Percentiles rank a stretch among this genome's conserved stretches.
Evolutionary conservation across 2,113 vertebrate species (phyloP).

Genomic region (Stigmatopora nigra): DNA sequence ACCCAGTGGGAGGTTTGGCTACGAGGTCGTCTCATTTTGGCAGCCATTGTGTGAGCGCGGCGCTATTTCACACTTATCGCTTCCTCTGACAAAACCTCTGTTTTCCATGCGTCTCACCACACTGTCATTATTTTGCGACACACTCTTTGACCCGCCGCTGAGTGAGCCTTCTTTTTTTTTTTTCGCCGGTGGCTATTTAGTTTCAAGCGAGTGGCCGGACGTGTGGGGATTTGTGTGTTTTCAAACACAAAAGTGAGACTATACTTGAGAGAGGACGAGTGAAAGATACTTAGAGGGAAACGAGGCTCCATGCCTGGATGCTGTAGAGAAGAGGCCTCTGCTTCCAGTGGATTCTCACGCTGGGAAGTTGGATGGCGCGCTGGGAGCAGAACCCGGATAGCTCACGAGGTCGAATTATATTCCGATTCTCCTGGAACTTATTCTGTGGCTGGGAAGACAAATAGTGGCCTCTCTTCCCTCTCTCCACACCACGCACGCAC

Average conservation of each 20-base stretch:
- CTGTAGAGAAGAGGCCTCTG: slow-evolving; percentile 44
- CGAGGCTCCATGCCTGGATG: slow-evolving; percentile 17
- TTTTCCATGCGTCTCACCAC: slow-evolving; percentile 26
- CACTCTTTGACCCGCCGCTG: slow-evolving; percentile 24
- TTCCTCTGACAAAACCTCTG: slow-evolving; percentile 8
- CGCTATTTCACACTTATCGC: slow-evolving; percentile 36
- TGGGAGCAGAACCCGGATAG: slow-evolving; percentile 65
- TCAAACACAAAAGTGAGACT: slow-evolving; percentile 43
- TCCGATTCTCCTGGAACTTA: slow-evolving; percentile 64
- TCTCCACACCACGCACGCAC: slow-evolving; percentile 35
- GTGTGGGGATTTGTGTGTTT: slow-evolving; percentile 41
- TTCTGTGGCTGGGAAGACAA: slow-evolving; percentile 71
- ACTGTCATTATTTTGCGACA: slow-evolving; percentile 28
- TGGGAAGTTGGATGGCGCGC: slow-evolving; percentile 60
- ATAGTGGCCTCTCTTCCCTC: slow-evolving; percentile 50
- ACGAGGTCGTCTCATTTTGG: slow-evolving; percentile 18
- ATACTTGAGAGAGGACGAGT: slow-evolving; percentile 41
- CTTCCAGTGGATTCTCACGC: slow-evolving; percentile 65
- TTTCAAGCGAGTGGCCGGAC: slow-evolving; percentile 34
- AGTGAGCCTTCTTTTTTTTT: slow-evolving; percentile 20
- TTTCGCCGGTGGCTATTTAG: slow-evolving; percentile 34
- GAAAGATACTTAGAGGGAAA: slow-evolving; percentile 22
- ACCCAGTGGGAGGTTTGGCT: slow-evolving; percentile 53
- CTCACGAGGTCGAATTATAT: slow-evolving; percentile 72
- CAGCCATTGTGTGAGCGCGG: slow-evolving; percentile 26